Conservation (phyloP, 2,113 vertebrate species). For the Tenrec ecaudatus region DNA sequence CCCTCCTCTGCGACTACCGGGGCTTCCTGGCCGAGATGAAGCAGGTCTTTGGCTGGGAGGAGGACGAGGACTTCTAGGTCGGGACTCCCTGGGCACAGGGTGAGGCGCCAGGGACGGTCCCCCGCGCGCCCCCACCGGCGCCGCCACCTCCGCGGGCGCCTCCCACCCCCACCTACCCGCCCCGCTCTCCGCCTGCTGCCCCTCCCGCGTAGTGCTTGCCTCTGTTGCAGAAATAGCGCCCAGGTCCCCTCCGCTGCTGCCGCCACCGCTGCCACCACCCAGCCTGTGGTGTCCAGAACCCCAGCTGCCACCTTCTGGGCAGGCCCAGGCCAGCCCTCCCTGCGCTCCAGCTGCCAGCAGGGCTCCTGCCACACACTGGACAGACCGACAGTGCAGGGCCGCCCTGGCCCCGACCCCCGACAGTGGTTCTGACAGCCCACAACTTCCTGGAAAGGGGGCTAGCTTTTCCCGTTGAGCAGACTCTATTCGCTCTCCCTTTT, state of each 20-base stretch:
- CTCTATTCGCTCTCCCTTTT: not conserved
- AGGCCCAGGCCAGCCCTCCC: not conserved
- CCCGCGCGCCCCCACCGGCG: not conserved
- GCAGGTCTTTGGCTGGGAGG: slow-evolving; percentile 41
- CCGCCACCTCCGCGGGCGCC: too few species aligned
- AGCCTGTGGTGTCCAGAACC: not conserved
- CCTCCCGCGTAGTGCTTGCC: not conserved
- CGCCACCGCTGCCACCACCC: not conserved
- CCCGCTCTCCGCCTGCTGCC: not conserved
- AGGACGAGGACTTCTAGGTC: slow-evolving; percentile 50
- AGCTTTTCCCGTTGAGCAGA: not conserved
- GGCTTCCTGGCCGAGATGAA: slow-evolving; percentile 60
- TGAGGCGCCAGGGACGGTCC: not conserved
- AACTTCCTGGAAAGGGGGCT: not conserved
- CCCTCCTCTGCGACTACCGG: slow-evolving; percentile 50
- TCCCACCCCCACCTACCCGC: not conserved
- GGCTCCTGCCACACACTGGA: not conserved
- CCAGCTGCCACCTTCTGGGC: not conserved
- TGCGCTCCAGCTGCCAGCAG: not conserved
- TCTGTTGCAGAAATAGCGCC: not conserved
- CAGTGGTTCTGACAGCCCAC: not conserved
- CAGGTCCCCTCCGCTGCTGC: not conserved
- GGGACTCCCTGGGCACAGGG: not conserved
- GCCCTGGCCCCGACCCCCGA: not conserved
- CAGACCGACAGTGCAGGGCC: not conserved